phyloP scores from a whole-genome alignment of 1,140 invertebrate species.

The Pomacea maculata region DNA sequence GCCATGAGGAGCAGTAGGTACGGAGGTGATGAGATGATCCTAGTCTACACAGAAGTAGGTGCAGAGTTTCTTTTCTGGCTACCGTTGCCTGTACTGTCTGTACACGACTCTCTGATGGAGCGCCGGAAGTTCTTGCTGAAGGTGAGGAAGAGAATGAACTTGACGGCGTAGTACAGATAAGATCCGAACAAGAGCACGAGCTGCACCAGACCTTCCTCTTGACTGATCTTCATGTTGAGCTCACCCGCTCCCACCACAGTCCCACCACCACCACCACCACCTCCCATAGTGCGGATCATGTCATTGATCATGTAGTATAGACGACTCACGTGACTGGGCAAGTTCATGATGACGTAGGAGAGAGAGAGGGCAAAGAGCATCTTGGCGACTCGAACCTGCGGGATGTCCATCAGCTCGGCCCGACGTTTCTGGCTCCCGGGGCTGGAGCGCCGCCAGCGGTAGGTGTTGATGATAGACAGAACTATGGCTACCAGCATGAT shows the following conservation, averaged over 20 bases:
- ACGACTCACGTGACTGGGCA: slow-evolving; percentile 38
- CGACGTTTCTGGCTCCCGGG: slow-evolving; percentile 16
- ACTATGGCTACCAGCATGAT: slow-evolving; percentile 40
- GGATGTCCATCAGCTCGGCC: slow-evolving; percentile 17
- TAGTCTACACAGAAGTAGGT: not conserved
- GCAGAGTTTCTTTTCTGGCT: not conserved
- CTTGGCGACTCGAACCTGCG: slow-evolving; percentile 45
- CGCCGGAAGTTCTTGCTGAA: slow-evolving; percentile 47
- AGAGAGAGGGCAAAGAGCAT: slow-evolving; percentile 47
- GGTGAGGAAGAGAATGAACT: slow-evolving; percentile 42
- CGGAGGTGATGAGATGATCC: no score
- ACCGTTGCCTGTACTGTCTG: not conserved
- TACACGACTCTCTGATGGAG: slow-evolving; percentile 22
- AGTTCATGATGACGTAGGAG: slow-evolving; percentile 41
- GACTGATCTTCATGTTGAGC: not conserved
- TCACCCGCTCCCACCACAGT: not conserved
- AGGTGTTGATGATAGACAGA: slow-evolving; percentile 28
- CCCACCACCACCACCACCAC: not conserved
- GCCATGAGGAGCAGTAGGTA: no score
- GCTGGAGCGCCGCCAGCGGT: not conserved
- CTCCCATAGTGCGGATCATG: not conserved
- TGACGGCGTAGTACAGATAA: slow-evolving; percentile 40
- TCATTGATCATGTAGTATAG: slow-evolving; percentile 32
- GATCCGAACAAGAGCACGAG: slow-evolving; percentile 37
- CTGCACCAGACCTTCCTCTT: slow-evolving; percentile 27